Base-by-base conservation (phyloP, 1,140 invertebrate species). In the Rhopalosiphum maidis region DNA sequence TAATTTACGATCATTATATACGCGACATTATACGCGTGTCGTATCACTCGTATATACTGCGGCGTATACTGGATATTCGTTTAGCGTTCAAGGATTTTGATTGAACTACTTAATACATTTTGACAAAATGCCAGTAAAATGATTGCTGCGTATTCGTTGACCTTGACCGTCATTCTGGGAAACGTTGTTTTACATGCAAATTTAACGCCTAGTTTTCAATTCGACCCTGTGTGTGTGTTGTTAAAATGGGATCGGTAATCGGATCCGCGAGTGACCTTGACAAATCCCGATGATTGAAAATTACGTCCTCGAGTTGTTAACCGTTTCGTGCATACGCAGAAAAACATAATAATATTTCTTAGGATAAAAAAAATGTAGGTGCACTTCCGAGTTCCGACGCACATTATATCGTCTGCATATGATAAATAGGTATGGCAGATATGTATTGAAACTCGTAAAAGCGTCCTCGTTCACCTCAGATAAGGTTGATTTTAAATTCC, bases 161-260 rank as follows among this genome's bases (percentile, higher is more conserved):
- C 86, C 46, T 48, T 48, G 87, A 54, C 87, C 87, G 48, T 89
- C 87, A 51, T 51, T 89, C 18, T 11, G 37, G 87, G 87, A 89
- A 89, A 89, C 87, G 48, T 37, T 9, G 46, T 89, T 54, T 89
- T n/a, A 35, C 87, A 51, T 51, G 86, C 86, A 54, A 54, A 89
- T 89, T 54, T 54, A 21, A 89, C n/a, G n/a, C 85, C 48, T 51
- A 0, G 43, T 51, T 89, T 89, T 54, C 48, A 9, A 51, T 54
- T 89, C n/a, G 87, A 54, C 87, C 87, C 87, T 37, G 86, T 35
- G 43, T 7, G 15, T 35, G 87, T 23, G n/a, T 43, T 2, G 35
- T 85, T 85, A 37, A 11, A 85, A 85, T 85, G 86, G 86, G 86
- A 87, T 35, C 15, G 15, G 60, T 4, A 51, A 15, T 30, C 5